These are phyloP conservation scores for Punctoribates punctum DNA, from an alignment of 2,888 invertebrate genomes.

Conservation along the genomic window DNA sequence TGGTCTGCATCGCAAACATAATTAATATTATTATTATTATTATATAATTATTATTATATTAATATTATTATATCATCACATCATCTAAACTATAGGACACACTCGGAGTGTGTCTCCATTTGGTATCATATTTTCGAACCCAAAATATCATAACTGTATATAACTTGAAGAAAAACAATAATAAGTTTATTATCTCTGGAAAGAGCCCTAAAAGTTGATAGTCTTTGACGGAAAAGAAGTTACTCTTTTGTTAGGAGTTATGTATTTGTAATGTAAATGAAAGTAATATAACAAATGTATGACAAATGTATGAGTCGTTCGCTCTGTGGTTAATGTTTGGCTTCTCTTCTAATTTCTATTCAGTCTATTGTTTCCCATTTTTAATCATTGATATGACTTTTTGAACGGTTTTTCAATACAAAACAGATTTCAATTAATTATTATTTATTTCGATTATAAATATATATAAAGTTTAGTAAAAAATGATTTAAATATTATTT, in stretches of 20 bases:
- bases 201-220: neutral
- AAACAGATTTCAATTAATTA: neutral
- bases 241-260: conserved; percentile 21
- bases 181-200: conserved; percentile 10
- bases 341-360: neutral
- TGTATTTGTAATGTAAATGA: conserved; percentile 35
- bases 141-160: neutral
- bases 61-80: neutral
- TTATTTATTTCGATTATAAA: neutral
- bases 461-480: neutral
- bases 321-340: conserved; percentile 36
- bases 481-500: neutral
- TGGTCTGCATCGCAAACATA: neutral
- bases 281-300: neutral
- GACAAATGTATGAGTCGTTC: conserved; percentile 9
- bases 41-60: neutral
- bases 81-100: neutral
- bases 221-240: neutral
- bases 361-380: conserved; percentile 21
- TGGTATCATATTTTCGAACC: conserved; percentile 3
- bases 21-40: conserved; percentile 19
- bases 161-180: neutral
- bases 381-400: conserved; percentile 12
- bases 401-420: neutral
- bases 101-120: neutral